These are phyloP conservation scores for Ciconia stormi DNA, from an alignment of 2,113 vertebrate species.

Conservation along the genomic window DNA sequence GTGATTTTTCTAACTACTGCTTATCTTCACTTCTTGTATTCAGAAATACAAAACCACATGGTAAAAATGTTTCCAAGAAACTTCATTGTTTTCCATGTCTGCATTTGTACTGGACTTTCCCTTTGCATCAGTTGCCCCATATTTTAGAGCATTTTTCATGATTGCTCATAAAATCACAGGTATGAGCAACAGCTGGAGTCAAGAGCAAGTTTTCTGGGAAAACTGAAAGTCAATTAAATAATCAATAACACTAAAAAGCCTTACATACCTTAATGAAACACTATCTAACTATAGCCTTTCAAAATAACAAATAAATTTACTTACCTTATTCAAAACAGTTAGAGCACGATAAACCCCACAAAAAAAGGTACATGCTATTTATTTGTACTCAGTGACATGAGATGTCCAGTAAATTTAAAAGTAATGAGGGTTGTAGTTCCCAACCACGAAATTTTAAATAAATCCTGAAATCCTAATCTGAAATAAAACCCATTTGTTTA, in stretches of 20 bases:
- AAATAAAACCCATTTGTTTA: background rate
- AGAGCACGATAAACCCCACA: background rate
- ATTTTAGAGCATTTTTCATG: background rate
- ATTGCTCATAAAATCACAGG: background rate
- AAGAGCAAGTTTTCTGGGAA: background rate
- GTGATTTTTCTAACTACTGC: background rate
- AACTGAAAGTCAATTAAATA: background rate
- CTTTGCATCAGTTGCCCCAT: background rate
- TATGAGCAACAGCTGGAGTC: background rate
- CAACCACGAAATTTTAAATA: background rate
- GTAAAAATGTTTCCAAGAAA: background rate
- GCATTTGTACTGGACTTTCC: background rate
- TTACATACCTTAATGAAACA: background rate
- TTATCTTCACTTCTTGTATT: background rate
- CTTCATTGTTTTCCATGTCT: background rate
- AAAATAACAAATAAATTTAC: background rate
- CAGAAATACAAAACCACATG: background rate
- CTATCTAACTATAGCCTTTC: background rate
- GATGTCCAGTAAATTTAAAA: background rate
- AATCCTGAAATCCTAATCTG: background rate
- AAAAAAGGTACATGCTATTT: background rate
- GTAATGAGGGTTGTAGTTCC: background rate
- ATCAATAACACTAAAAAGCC: background rate
- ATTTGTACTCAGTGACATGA: background rate
- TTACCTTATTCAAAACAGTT: background rate